Conservation (phyloP, 2,888 invertebrate species). For the Dasysyrphus tricinctus region DNA sequence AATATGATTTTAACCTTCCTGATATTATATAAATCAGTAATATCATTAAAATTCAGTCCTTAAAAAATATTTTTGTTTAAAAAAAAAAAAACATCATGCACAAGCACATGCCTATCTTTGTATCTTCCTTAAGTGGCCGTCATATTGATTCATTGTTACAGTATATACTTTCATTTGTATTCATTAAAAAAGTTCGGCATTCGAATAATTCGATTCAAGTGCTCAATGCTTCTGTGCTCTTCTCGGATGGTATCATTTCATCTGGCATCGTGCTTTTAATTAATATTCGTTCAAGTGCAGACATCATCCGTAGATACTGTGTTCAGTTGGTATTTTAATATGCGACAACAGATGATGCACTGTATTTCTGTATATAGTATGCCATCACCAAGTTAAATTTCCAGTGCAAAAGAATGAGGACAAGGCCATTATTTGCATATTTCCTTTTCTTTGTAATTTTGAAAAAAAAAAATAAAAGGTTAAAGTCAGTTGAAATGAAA, state of each 20-base stretch:
- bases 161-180: slow-evolving; percentile 4
- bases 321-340: slow-evolving; percentile 15
- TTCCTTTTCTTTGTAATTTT: background rate
- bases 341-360: slow-evolving; percentile 18
- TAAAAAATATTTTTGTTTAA: background rate
- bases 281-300: slow-evolving; percentile 35
- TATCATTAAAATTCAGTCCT: background rate
- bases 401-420: slow-evolving; percentile 12
- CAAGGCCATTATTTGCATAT: slow-evolving; percentile 32
- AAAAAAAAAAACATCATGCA: slow-evolving; percentile 1
- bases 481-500: background rate
- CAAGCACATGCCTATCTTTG: background rate
- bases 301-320: slow-evolving; percentile 14
- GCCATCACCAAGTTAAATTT: slow-evolving; percentile 11
- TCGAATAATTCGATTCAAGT: slow-evolving; percentile 12
- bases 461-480: background rate
- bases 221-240: background rate
- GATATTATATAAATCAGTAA: background rate
- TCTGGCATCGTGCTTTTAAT: slow-evolving; percentile 32
- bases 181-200: slow-evolving; percentile 7
- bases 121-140: slow-evolving; percentile 19
- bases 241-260: slow-evolving; percentile 8
- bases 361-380: background rate
- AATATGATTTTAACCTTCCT: slow-evolving; percentile 6
- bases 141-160: slow-evolving; percentile 33